Percentiles rank a stretch among this genome's conserved stretches.
phyloP scores from a whole-genome alignment of 2,888 invertebrate genomes.

The Pristionchus maxplancki region DNA sequence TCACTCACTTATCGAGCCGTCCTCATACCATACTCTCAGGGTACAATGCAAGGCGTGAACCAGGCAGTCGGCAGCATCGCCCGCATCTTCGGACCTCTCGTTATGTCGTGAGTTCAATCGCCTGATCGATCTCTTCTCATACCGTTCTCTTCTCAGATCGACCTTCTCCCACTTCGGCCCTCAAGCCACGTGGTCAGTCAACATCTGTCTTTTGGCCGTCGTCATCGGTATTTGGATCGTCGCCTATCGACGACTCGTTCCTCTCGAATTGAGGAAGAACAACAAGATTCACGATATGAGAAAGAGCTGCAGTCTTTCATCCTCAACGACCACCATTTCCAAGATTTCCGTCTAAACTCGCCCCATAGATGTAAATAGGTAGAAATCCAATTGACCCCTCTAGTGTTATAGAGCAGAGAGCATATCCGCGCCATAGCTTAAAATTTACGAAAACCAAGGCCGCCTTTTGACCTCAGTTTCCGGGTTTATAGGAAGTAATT shows the following conservation, averaged over 20 bases:
- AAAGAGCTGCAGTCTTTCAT: not conserved
- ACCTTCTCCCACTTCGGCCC: slow-evolving; percentile 61
- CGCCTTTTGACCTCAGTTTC: slow-evolving; percentile 12
- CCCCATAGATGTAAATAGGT: not conserved
- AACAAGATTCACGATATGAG: not conserved
- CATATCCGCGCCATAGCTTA: not conserved
- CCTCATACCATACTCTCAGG: slow-evolving; percentile 47
- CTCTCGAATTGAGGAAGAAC: slow-evolving; percentile 39
- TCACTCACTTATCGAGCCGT: not conserved
- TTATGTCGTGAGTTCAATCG: slow-evolving; percentile 59
- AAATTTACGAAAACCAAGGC: not conserved
- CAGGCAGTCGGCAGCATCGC: slow-evolving; percentile 65
- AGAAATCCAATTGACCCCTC: not conserved
- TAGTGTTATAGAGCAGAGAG: not conserved
- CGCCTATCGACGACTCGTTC: slow-evolving; percentile 45
- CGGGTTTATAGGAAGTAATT: slow-evolving; percentile 33
- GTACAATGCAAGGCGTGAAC: slow-evolving; percentile 65
- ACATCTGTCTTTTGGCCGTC: slow-evolving; percentile 58
- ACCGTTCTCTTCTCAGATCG: slow-evolving; percentile 47
- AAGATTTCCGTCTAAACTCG: not conserved
- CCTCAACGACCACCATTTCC: slow-evolving; percentile 10
- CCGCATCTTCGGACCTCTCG: slow-evolving; percentile 61
- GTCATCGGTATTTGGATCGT: slow-evolving; percentile 59
- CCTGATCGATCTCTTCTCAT: not conserved
- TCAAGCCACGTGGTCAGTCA: slow-evolving; percentile 62